Evolutionary conservation across 2,888 invertebrate species (phyloP).

Genomic region (Belgica antarctica): DNA sequence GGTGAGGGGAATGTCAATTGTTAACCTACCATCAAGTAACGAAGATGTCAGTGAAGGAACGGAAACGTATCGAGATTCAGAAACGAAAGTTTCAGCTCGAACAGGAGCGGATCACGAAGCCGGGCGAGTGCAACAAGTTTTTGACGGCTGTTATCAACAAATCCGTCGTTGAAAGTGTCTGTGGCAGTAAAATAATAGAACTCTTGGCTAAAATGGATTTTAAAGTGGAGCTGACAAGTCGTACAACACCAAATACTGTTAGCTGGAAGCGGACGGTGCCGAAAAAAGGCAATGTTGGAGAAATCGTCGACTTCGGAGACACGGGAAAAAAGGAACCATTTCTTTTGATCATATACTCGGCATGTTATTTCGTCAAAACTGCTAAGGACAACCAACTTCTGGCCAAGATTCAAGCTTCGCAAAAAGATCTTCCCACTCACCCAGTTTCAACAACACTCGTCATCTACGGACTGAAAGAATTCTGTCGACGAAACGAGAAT

Average conservation of each 20-base stretch:
- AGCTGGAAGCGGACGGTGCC: constrained; percentile 50
- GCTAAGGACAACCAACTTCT: constrained; percentile 47
- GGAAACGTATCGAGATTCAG: constrained; percentile 17
- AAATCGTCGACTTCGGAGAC: constrained; percentile 45
- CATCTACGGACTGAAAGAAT: constrained; percentile 47
- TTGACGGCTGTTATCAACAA: background rate
- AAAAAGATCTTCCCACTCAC: constrained; percentile 47
- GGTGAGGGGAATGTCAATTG: too few relatives aligned
- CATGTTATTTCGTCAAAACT: constrained; percentile 47
- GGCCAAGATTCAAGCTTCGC: constrained; percentile 47
- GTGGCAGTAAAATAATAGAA: constrained; percentile 48
- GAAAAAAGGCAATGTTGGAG: constrained; percentile 22
- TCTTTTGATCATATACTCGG: constrained; percentile 49
- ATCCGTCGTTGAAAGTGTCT: background rate
- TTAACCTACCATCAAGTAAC: too few relatives aligned
- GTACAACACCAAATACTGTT: constrained; percentile 47
- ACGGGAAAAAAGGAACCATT: constrained; percentile 47
- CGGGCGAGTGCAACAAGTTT: constrained; percentile 27
- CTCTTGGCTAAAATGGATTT: constrained; percentile 46
- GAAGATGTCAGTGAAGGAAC: constrained; percentile 14
- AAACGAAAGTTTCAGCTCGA: constrained; percentile 32
- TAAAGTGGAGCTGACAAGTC: constrained; percentile 48
- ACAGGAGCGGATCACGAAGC: constrained; percentile 18
- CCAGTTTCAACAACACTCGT: constrained; percentile 48
- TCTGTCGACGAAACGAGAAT: constrained; percentile 44